Base-by-base conservation (phyloP, 2,797 vertebrate genomes). In the Thunnus albacares region DNA sequence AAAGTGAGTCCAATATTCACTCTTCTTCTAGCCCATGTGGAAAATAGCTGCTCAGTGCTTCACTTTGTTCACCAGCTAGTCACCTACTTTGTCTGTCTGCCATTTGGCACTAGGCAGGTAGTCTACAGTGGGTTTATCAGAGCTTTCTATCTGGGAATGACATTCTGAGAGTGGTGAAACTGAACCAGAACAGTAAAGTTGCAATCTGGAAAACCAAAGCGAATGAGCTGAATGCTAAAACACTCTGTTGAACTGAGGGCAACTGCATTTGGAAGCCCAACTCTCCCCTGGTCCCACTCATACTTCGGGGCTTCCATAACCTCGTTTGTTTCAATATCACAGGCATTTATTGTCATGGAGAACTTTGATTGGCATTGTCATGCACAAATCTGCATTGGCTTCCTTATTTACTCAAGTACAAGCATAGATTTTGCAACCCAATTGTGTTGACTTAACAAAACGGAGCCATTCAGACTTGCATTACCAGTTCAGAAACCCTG, bases 401-500 rank as follows among this genome's bases (percentile, higher is more conserved):
- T 75, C 18, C 49, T 11, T 66, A 57, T 74, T 22, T 41, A 35
- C 38, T 71, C 33, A 43, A 55, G 13, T 61, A 63, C 41, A 56
- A 67, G 17, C 18, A 69, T 8, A 47, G 53, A 33, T 65, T 61
- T 69, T 82, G 17, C 28, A 35, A 9, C 61, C 17, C 6, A 3
- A 5, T 45, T 71, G 28, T 71, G 52, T 74, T 55, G 67, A 80
- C 61, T 63, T 26, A 65, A 80, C 38, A 77, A 78, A 84, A 52
- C 60, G 30, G 38, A 79, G 65, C 49, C 41, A 56, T 30, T 80
- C 67, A 71, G 11, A 82, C 62, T 67, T 64, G n/a, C 35, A 60
- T 82, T 68, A 57, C 3, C 45, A n/a, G 13, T 58, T 51, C 38
- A 51, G 71, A 75, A 67, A 41, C 65, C 79, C 58, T 45, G 59